Conservation (phyloP, 2,797 vertebrate species). For the Furcifer pardalis region DNA sequence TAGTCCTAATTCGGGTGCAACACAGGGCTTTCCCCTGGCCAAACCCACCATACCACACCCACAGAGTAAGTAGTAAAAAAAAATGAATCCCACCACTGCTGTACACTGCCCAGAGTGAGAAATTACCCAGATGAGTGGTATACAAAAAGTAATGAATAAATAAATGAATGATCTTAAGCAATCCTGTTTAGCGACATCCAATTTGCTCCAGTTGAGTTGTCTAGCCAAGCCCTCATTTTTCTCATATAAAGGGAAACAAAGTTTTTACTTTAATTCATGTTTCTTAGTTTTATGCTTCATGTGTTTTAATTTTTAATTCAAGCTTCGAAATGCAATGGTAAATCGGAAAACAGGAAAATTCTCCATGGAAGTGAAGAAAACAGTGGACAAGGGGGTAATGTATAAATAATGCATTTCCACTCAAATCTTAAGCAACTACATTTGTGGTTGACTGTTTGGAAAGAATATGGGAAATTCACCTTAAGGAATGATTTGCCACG, state of each 20-base stretch:
- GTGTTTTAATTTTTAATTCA: slow-evolving; percentile 65
- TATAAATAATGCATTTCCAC: slow-evolving; percentile 65
- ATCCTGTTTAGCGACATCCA: too few species aligned
- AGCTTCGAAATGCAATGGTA: slow-evolving; percentile 98
- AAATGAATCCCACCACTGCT: too few species aligned
- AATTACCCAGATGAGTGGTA: too few species aligned
- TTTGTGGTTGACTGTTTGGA: not conserved
- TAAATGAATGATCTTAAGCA: too few species aligned
- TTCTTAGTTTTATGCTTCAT: not conserved
- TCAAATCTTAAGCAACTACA: slow-evolving; percentile 60
- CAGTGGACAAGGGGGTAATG: slow-evolving; percentile 97
- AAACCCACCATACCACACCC: too few species aligned
- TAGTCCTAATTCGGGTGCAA: too few species aligned
- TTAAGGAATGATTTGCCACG: not conserved
- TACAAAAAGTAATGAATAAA: too few species aligned
- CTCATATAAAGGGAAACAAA: not conserved
- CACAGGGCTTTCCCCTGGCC: too few species aligned
- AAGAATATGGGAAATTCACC: slow-evolving; percentile 37
- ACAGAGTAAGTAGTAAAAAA: too few species aligned
- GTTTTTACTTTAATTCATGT: not conserved
- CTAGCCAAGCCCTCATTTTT: too few species aligned
- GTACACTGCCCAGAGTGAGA: too few species aligned
- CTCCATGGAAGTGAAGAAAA: slow-evolving; percentile 98
- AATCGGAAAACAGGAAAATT: slow-evolving; percentile 96
- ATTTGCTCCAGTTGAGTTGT: too few species aligned